Base-by-base conservation (phyloP, 1,140 invertebrate genomes). In the Anastrepha obliqua region DNA sequence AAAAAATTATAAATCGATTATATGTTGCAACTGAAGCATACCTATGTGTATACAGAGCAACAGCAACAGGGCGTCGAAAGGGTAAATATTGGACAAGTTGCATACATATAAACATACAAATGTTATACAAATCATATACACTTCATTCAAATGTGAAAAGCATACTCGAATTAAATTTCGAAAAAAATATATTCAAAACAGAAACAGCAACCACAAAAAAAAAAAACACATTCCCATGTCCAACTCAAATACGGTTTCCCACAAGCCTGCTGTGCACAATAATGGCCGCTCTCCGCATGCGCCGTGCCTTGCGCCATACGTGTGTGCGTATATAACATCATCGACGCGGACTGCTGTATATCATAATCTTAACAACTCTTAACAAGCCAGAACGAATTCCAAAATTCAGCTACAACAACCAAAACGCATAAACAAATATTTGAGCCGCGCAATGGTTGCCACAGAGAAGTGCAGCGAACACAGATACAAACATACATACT, bases 361-460 rank as follows among this genome's bases (percentile, higher is more conserved):
- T 92, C 91, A 92, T 92, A 92, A 92, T 92, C 91, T 92, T 92
- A 92, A 92, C 91, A 92, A 92, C 91, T 92, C 91, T 92, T 91
- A 92, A 92, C 91, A 92, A 92, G 91, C 88, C 91, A 90, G 91
- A 92, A 92, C 91, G 90, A 87, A 87, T 87, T 74, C 87, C 67
- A 11, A 74, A 87, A 81, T 86, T 86, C 58, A 86, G 62, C 17
- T 55, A 81, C 15, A 81, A 55, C 42, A 51, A 78, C 15, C 47
- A n/a, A 78, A 44, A 5, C 70, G 74, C 47, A 47, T 81, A 81
- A 55, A 55, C n/a, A 81, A 81, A 81, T 81, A 11, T 47, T 81
- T 11, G 44, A 55, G 74, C 17, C 15, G 55, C 15, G 55, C n/a
- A 51, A 81, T 17, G 44, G 17, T 8, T 67, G 64, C n/a, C n/a